Evolutionary conservation across 2,797 vertebrate species (phyloP), one percentile per base, ranked within the genome.

Genomic region (Semaprochilodus insignis): DNA sequence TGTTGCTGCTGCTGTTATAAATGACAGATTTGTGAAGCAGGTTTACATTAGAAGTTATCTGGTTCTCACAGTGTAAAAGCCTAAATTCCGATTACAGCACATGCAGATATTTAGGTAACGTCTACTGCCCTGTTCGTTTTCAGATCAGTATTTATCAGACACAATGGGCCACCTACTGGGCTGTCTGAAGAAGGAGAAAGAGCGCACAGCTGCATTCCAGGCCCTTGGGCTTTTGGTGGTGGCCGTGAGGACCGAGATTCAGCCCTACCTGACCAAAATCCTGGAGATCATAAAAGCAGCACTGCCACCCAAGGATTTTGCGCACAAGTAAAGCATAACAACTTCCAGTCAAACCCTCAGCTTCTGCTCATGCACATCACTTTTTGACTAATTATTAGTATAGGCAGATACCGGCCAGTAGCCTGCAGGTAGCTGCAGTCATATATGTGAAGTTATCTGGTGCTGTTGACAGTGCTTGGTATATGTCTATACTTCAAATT

Each of bases 251-350:
- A 92, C 95, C 0, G 97, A 99, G 84, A 98, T 99, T 90, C 97
- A 98, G 83, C 95, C 96, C 5, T 99, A 98, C 87, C 93, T 99
- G 80, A 93, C 95, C 8, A 98, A 96, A 87, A 97, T 99, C 86
- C 95, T 99, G 27, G 98, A 99, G 91, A 99, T 99, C 87, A 97
- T 99, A 89, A 98, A 99, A 91, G 96, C 96, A 34, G 98, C 98
- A 15, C 93, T 99, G 81, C 98, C 98, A 16, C 97, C 96, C 0
- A 99, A 99, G 89, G 98, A 99, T 88, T 99, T 99, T 81, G 97
- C 97, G 65, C 98, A 99, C 90, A 99, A 99, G 98, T 99, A 87
- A 96, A 96, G 77, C 27, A 4, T 16, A 1, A 23, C 3, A 57
- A 60, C n/a, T n/a, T 17, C 5, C 7, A 27, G 16, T 6, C 14